Base-by-base conservation (phyloP, 2,888 invertebrate genomes). In the Philhelius pedissequus region DNA sequence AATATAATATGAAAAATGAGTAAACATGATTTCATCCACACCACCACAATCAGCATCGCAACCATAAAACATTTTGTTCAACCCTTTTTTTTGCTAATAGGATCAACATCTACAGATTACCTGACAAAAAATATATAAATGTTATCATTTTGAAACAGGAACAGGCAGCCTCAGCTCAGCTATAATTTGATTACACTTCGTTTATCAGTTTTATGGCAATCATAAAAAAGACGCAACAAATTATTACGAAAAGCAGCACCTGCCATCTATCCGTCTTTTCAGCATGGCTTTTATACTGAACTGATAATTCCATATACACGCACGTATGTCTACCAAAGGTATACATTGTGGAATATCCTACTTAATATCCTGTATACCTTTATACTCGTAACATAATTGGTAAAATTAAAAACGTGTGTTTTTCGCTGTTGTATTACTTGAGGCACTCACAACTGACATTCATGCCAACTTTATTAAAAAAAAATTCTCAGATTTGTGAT, bases 171-270 rank as follows among this genome's bases (percentile, higher is more conserved):
- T 60, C 76, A 66, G 48, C 64, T n/a, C 32, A 58, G 64, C 76
- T 58, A 66, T 82, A 73, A 77, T 82, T 71, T 82, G 71, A 82
- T 82, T 82, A 73, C 77, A 60, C 60, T 56, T 77, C 81, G 77
- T 82, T 71, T 71, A 82, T 82, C 81, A 82, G 71, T 77, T 82
- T 82, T 82, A 82, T 82, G 77, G 77, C 77, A 18, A 20, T 64
- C 64, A 77, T 81, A 60, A 81, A 81, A 81, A 64, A 20, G 64
- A 71, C 54, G 70, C 70, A 71, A 78, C 62, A 71, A 81, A 80
- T 75, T 75, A 75, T 80, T 62, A 54, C 54, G 50, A 66, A 48
- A 15, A 43, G 40, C 40, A 50, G 27, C 27, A 68, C 15, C 13
- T 35, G 0, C 11, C 60, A 60, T 60, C 25, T 15, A 60, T 60